phyloP scores from a whole-genome alignment of 2,113 vertebrate species.

The Marcusenius ussheri region DNA sequence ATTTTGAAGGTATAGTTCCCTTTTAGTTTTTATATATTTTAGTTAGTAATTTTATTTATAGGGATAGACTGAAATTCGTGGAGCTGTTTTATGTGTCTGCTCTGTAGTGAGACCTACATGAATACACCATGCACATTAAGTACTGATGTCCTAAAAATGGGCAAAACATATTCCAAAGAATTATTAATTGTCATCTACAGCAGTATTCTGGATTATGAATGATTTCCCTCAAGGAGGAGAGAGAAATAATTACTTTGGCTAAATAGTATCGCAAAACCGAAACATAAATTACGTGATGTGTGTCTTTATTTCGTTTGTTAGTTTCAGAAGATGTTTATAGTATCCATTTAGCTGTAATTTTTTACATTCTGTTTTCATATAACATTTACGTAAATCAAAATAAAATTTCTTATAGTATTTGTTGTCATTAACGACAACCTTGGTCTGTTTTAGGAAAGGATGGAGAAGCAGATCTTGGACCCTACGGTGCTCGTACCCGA shows the following conservation, averaged over 20 bases:
- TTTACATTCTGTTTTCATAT: background rate
- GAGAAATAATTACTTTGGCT: background rate
- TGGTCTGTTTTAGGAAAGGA: slow-evolving; percentile 63
- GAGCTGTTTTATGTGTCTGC: background rate
- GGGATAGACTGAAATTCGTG: background rate
- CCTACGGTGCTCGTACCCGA: slow-evolving; percentile 77
- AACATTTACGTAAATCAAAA: background rate
- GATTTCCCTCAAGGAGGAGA: background rate
- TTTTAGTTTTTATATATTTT: background rate
- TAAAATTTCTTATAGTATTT: background rate
- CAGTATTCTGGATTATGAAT: background rate
- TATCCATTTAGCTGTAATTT: background rate
- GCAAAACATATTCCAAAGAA: background rate
- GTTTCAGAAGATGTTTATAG: background rate
- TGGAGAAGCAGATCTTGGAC: slow-evolving; percentile 77
- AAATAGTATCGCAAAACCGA: background rate
- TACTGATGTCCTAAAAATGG: background rate
- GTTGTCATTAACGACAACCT: background rate
- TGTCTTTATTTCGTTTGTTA: background rate
- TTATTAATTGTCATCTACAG: background rate
- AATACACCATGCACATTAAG: background rate
- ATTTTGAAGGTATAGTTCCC: background rate
- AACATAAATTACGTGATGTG: background rate
- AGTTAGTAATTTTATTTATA: background rate
- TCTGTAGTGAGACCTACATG: background rate